Evolutionary conservation across 2,888 invertebrate genomes (phyloP), one percentile per base, ranked within the genome.

Genomic region (Sclerodermus sp.): DNA sequence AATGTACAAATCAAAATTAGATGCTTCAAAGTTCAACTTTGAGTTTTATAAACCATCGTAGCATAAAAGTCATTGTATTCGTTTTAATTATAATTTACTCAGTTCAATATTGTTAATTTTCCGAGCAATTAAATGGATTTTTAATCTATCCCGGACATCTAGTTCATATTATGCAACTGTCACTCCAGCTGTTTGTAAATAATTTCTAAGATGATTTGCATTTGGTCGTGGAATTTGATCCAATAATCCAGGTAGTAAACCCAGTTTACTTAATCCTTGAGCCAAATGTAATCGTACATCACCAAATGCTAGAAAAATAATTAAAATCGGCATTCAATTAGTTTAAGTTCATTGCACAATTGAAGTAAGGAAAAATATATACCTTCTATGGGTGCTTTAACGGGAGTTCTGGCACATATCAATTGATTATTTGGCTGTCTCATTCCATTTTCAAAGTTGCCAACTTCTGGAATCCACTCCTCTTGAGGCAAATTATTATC

Each of bases 401-500:
- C 83, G 42, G 83, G 82, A 64, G 86, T 88, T 62, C 86, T 88
- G 0, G 96, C 96, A 82, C 90, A 96, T 13, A 89, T 84, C 12
- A 97, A 82, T 71, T 93, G 93, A 1, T 93, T 90, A 79, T 92
- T 23, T 8, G 23, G 3, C 23, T 5, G 23, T 23, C 23, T 23
- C 23, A 23, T 8, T 23, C 23, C 23, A 23, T 23, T 23, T 8
- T 23, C 23, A 23, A 23, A 23, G 68, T 93, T 93, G 64, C 96
- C 95, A 29, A 92, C 86, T 68, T 94, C 95, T 12, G 93, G 83
- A 78, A 92, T 90, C 60, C 84, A 80, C 74, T 93, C 91, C 79
- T 95, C 94, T 71, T 93, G 94, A 2, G 90, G 90, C 32, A 86
- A 77, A 0, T 86, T 83, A 1, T 85, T 88, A 80, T 96, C 95